Evolutionary conservation across 2,888 invertebrate species (phyloP).

Genomic region (Atrina japonica): DNA sequence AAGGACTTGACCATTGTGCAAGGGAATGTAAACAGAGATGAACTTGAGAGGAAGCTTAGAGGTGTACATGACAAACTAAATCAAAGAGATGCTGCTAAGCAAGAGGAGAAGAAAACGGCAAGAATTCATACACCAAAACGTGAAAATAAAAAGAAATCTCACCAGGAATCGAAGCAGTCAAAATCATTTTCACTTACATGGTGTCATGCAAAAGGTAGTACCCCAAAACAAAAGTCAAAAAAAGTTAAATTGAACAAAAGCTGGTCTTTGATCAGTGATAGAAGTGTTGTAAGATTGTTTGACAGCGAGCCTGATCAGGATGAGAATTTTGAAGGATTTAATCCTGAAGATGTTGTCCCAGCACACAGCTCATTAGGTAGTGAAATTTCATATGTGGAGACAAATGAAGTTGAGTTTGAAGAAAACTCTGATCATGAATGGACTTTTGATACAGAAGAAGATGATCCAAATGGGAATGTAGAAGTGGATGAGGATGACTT

Average conservation of each 20-base stretch:
- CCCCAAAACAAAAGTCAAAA: slow-evolving; percentile 33
- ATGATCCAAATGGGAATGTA: slow-evolving; percentile 14
- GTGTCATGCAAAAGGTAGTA: slow-evolving; percentile 14
- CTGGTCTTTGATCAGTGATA: slow-evolving; percentile 59
- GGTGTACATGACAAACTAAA: too few relatives aligned
- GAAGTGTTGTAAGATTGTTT: slow-evolving; percentile 57
- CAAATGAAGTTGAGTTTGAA: slow-evolving; percentile 58
- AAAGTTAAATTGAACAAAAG: slow-evolving; percentile 61
- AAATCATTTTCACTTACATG: slow-evolving; percentile 5
- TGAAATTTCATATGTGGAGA: slow-evolving; percentile 60
- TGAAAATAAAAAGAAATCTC: too few relatives aligned
- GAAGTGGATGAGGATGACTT: slow-evolving; percentile 32
- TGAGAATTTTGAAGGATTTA: slow-evolving; percentile 64
- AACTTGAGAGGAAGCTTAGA: too few relatives aligned
- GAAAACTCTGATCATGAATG: slow-evolving; percentile 61
- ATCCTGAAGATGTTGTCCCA: slow-evolving; percentile 35
- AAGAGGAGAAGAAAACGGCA: too few relatives aligned
- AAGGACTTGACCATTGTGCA: background rate
- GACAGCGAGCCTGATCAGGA: slow-evolving; percentile 54
- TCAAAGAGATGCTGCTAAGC: too few relatives aligned
- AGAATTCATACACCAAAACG: too few relatives aligned
- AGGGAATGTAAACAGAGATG: background rate
- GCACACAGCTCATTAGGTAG: slow-evolving; percentile 48
- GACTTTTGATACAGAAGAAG: slow-evolving; percentile 49
- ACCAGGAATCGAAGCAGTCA: too few relatives aligned